phyloP scores from a whole-genome alignment of 1,140 invertebrate species.

The Leptopilina boulardi region DNA sequence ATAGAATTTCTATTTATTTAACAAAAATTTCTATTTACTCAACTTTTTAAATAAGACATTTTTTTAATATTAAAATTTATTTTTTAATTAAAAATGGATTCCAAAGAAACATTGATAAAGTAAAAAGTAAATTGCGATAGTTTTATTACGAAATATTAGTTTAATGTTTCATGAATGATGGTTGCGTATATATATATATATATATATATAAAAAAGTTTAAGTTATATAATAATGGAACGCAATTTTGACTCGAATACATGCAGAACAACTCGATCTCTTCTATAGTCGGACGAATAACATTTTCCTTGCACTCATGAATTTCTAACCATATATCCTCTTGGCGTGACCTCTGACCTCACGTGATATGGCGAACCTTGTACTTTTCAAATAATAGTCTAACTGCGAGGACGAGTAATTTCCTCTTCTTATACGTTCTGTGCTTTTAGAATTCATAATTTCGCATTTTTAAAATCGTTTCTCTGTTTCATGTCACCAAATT shows the following conservation, averaged over 20 bases:
- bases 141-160: too few relatives aligned
- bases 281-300: neutral
- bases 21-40: too few relatives aligned
- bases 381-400: conserved; percentile 12
- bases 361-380: conserved; percentile 3
- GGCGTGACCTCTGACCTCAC: conserved; percentile 5
- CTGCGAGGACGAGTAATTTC: conserved; percentile 6
- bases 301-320: conserved; percentile 18
- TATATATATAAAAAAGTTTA: neutral
- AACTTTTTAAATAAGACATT: too few relatives aligned
- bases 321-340: conserved; percentile 5
- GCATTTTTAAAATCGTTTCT: neutral
- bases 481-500: neutral
- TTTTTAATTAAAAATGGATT: too few relatives aligned
- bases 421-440: neutral
- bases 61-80: too few relatives aligned
- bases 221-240: neutral
- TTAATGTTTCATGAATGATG: too few relatives aligned
- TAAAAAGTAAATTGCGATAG: too few relatives aligned
- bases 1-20: too few relatives aligned
- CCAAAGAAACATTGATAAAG: too few relatives aligned
- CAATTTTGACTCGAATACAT: neutral
- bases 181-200: too few relatives aligned
- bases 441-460: neutral
- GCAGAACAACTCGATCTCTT: neutral